These are phyloP conservation scores for Phoxinus phoxinus DNA, from an alignment of 2,113 vertebrate species.

Conservation along the genomic window DNA sequence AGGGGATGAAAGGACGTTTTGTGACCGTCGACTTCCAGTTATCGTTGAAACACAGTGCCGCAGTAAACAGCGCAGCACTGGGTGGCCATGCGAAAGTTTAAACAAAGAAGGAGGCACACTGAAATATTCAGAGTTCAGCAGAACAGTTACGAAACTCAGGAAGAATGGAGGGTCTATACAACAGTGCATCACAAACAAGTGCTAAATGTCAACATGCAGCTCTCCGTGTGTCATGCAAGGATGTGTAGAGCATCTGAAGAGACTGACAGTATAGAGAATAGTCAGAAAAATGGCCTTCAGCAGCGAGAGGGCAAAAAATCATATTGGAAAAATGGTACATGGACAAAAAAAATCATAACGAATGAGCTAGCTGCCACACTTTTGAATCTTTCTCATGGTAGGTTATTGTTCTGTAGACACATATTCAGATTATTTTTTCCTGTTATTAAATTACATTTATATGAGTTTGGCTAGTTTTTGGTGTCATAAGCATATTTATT, in stretches of 20 bases:
- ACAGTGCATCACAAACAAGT: constrained; percentile 43
- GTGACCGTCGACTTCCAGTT: constrained; percentile 59
- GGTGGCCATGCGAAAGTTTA: constrained; percentile 60
- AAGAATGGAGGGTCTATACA: constrained; percentile 31
- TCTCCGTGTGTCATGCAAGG: not conserved
- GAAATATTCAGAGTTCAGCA: constrained; percentile 31
- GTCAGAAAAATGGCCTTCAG: not conserved
- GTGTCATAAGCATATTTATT: no score
- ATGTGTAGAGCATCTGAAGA: not conserved
- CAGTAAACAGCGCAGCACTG: constrained; percentile 58
- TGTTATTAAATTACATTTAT: no score
- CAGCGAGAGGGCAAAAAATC: not conserved
- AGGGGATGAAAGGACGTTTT: constrained; percentile 57
- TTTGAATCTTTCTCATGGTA: no score
- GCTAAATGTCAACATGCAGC: constrained; percentile 9
- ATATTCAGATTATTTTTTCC: no score
- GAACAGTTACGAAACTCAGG: constrained; percentile 33
- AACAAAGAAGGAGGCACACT: constrained; percentile 50
- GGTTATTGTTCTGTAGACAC: no score
- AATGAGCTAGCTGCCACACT: no score
- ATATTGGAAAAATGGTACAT: not conserved
- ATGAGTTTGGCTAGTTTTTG: no score
- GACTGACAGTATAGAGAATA: not conserved
- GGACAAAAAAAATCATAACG: not conserved
- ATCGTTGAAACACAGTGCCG: constrained; percentile 55